Evolutionary conservation across 2,797 vertebrate genomes (phyloP), one percentile per base, ranked within the genome.

Genomic region (Hoplostethus mediterraneus): DNA sequence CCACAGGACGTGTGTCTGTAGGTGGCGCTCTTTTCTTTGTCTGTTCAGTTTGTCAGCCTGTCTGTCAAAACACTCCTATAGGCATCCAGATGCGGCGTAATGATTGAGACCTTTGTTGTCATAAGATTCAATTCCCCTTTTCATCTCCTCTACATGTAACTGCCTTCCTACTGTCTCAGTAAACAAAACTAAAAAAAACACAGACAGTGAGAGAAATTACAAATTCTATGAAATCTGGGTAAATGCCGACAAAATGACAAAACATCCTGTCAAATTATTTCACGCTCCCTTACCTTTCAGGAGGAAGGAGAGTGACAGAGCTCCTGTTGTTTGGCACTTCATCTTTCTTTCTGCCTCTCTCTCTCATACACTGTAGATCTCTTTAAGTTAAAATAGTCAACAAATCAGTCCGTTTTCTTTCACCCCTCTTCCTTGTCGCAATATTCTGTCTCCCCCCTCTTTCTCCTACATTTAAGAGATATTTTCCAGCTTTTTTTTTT

Each of bases 201-300:
- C 21, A 47, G 2, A 21, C 21, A 47, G 2, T 1, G 0, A 42
- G n/a, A 28, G 8, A 44, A 3, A 55, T 12, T 2, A 63, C 0
- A 1, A 13, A 0, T 42, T 42, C 40, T 12, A 42, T 42, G 40
- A 42, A 11, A 10, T 11, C 3, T 11, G 57, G 73, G 42, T 12
- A 10, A 17, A 48, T 1, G 16, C 1, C 7, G 1, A 21, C 5
- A 30, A 9, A 31, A 63, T 36, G 30, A 11, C 47, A 25, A 68
- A 57, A 61, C 21, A 31, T 44, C 45, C 0, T 16, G 7, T 45
- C 14, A 45, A 28, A 77, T 49, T 25, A 1, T n/a, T 16, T 8
- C 16, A 0, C 1, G 21, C 49, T 11, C 7, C 79, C 87, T 89
- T 84, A 90, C 89, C 87, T 45, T 54, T 74, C 48, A 74, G 65